Evolutionary conservation across 2,888 invertebrate genomes (phyloP).

Genomic region (Acheta domesticus): DNA sequence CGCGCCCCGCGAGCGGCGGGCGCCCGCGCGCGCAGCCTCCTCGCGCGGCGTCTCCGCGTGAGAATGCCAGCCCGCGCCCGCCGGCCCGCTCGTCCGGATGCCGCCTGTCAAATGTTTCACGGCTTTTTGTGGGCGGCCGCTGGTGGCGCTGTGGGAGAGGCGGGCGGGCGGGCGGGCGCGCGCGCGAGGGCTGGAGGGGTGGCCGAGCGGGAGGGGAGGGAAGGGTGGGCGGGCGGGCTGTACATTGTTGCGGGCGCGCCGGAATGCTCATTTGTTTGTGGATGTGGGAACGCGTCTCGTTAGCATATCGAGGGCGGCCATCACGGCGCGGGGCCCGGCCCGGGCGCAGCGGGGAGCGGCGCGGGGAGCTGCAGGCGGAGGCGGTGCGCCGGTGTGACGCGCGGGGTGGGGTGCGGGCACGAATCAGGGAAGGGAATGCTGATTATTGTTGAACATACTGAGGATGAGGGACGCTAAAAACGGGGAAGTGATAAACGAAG

Average conservation of each 20-base stretch:
- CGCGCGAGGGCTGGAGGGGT: too few relatives aligned
- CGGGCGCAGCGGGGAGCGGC: not conserved
- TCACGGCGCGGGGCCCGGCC: not conserved
- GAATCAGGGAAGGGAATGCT: too few relatives aligned
- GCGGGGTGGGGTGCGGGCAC: too few relatives aligned
- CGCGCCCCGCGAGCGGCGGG: not conserved
- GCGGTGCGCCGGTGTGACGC: not conserved
- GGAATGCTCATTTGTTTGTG: slow-evolving; percentile 3
- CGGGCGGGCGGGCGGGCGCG: too few relatives aligned
- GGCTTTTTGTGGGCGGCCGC: not conserved
- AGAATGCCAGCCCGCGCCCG: not conserved
- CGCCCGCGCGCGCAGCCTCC: not conserved
- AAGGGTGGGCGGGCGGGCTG: not conserved
- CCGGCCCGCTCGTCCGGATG: not conserved
- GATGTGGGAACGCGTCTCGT: slow-evolving; percentile 7
- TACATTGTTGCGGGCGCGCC: too few relatives aligned
- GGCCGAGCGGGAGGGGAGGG: too few relatives aligned
- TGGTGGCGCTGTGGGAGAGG: not conserved
- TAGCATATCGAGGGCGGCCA: slow-evolving; percentile 1
- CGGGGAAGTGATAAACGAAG: too few relatives aligned
- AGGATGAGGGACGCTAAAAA: too few relatives aligned
- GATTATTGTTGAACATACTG: too few relatives aligned
- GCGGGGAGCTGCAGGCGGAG: not conserved
- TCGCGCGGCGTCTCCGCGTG: not conserved
- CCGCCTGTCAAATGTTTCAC: not conserved